These are phyloP conservation scores for Stegana nigrithorax DNA, from an alignment of 2,888 invertebrate species.

Conservation along the genomic window DNA sequence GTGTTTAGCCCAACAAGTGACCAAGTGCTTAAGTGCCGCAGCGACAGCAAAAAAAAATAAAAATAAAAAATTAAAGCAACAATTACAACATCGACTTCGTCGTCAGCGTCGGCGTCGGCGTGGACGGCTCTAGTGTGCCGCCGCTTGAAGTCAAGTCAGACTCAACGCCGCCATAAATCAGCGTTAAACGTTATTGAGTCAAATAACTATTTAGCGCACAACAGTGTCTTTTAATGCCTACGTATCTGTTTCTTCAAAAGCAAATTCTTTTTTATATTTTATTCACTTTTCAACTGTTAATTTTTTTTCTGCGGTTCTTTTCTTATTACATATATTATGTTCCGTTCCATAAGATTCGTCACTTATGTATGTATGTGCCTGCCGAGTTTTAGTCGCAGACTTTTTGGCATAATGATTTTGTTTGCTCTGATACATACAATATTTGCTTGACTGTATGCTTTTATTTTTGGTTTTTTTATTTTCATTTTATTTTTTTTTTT, in stretches of 20 bases:
- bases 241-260: constrained; percentile 4
- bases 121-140: not conserved
- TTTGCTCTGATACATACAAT: too few species aligned
- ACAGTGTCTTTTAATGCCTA: constrained; percentile 20
- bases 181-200: constrained; percentile 5
- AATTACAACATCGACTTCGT: not conserved
- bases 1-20: too few species aligned
- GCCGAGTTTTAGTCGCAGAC: constrained; percentile 10
- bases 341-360: too few species aligned
- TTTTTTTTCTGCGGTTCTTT: not conserved
- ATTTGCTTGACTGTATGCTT: too few species aligned
- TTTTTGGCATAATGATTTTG: constrained; percentile 21
- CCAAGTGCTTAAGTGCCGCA: too few species aligned
- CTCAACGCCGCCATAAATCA: constrained; percentile 45
- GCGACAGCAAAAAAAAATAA: too few species aligned
- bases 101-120: not conserved
- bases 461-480: not conserved
- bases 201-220: constrained; percentile 19
- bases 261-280: not conserved
- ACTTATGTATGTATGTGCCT: not conserved
- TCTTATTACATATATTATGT: too few species aligned
- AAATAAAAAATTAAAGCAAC: too few species aligned
- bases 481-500: too few species aligned
- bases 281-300: not conserved
- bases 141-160: constrained; percentile 35